Evolutionary conservation across 2,797 vertebrate genomes (phyloP).

Genomic region (Limosa lapponica): DNA sequence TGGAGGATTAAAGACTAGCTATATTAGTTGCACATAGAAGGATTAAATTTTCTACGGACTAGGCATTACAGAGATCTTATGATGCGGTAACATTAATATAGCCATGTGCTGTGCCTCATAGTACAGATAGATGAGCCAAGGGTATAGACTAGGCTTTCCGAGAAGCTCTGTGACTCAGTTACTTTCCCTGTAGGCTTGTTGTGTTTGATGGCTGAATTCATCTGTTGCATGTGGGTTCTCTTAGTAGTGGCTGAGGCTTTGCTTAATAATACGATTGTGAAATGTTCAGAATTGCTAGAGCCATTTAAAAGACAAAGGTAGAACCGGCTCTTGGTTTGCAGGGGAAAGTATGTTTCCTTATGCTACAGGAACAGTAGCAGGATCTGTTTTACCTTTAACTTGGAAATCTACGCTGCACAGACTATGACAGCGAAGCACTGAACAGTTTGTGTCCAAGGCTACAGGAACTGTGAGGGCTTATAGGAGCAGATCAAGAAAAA

Average conservation of each 20-base stretch:
- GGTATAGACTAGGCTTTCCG: neutral
- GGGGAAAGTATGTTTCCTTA: neutral
- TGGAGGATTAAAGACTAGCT: neutral
- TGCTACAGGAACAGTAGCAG: neutral
- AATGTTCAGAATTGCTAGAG: neutral
- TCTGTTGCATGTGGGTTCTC: neutral
- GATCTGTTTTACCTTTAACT: neutral
- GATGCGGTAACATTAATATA: neutral
- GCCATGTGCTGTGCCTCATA: neutral
- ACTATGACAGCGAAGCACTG: neutral
- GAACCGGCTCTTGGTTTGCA: neutral
- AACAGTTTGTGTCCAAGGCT: neutral
- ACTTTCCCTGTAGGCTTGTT: constrained; percentile 1
- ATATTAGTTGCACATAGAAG: neutral
- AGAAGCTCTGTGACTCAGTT: constrained; percentile 28
- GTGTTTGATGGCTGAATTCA: neutral
- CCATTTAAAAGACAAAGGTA: neutral
- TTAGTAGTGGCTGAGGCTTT: constrained; percentile 8
- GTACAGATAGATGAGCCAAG: neutral
- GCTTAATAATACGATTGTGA: neutral
- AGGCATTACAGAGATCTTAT: neutral
- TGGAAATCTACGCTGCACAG: neutral
- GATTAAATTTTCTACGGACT: neutral
- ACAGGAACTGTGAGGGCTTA: neutral
- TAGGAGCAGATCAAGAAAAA: neutral